Evolutionary conservation across 1,140 invertebrate species (phyloP).

Genomic region (Pentalonia nigronervosa): DNA sequence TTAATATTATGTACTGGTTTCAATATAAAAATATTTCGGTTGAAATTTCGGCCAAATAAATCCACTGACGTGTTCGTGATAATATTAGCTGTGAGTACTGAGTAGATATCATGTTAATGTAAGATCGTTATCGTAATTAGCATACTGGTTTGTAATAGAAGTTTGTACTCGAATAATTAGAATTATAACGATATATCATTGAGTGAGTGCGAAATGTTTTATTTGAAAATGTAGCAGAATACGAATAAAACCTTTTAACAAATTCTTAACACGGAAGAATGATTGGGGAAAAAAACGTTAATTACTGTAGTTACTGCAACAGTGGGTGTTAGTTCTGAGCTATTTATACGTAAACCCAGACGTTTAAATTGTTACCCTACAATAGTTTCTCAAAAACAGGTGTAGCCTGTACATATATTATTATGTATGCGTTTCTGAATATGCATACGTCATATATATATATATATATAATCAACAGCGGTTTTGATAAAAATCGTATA

Average conservation of each 20-base stretch:
- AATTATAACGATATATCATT: slow-evolving; percentile 24
- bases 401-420: background rate
- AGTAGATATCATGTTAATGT: background rate
- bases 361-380: background rate
- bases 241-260: background rate
- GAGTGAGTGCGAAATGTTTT: background rate
- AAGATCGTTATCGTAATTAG: slow-evolving; percentile 47
- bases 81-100: background rate
- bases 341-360: background rate
- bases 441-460: too few relatives aligned
- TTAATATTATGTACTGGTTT: background rate
- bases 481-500: background rate
- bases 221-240: background rate
- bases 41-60: background rate
- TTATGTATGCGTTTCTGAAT: background rate
- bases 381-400: background rate
- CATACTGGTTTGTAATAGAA: slow-evolving; percentile 43
- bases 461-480: background rate
- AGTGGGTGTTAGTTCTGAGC: background rate
- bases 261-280: background rate
- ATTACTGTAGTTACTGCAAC: background rate
- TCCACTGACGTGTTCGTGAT: background rate
- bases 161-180: slow-evolving; percentile 43
- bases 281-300: background rate
- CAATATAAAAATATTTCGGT: background rate